Percentiles rank a stretch among this genome's conserved stretches.
Conservation (phyloP, 1,140 invertebrate genomes). For the Micrasema longulum region DNA sequence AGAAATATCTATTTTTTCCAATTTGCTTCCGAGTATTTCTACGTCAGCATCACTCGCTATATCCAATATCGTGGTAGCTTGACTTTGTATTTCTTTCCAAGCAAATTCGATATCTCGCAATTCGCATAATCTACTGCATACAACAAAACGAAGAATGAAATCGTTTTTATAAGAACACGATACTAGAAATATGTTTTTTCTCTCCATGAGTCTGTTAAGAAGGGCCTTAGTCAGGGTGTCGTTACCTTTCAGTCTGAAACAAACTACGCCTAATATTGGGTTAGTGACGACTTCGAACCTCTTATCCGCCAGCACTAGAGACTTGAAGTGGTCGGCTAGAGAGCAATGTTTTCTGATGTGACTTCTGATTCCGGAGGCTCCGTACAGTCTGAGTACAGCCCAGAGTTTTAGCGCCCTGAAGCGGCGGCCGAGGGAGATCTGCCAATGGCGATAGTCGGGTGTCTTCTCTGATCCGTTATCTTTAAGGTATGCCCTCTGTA, state of each 20-base stretch:
- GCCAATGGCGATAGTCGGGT: conserved; percentile 95
- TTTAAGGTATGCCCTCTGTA: conserved; percentile 91
- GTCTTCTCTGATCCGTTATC: conserved; percentile 78
- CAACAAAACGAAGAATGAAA: conserved; percentile 90
- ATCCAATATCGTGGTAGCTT: conserved; percentile 40
- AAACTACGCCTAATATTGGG: conserved; percentile 91
- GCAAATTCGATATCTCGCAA: conserved; percentile 85
- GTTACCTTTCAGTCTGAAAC: conserved; percentile 90
- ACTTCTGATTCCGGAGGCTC: conserved; percentile 81
- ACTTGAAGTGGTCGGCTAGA: conserved; percentile 87
- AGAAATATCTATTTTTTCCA: conserved; percentile 43
- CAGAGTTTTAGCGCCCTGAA: conserved; percentile 95
- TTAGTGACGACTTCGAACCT: conserved; percentile 91
- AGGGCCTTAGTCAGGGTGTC: conserved; percentile 89
- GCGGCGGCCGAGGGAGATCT: conserved; percentile 90
- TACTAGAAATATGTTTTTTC: conserved; percentile 94
- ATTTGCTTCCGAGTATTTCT: conserved; percentile 19
- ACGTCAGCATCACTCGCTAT: conserved; percentile 19
- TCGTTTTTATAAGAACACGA: conserved; percentile 87
- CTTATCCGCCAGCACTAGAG: conserved; percentile 74
- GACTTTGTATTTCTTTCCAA: conserved; percentile 77
- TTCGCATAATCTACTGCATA: conserved; percentile 89
- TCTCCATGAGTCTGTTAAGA: conserved; percentile 88
- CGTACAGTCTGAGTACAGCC: conserved; percentile 90
- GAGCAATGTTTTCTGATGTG: conserved; percentile 83